Base-by-base conservation (phyloP, 2,888 invertebrate genomes). In the Opisthograptis luteolata region DNA sequence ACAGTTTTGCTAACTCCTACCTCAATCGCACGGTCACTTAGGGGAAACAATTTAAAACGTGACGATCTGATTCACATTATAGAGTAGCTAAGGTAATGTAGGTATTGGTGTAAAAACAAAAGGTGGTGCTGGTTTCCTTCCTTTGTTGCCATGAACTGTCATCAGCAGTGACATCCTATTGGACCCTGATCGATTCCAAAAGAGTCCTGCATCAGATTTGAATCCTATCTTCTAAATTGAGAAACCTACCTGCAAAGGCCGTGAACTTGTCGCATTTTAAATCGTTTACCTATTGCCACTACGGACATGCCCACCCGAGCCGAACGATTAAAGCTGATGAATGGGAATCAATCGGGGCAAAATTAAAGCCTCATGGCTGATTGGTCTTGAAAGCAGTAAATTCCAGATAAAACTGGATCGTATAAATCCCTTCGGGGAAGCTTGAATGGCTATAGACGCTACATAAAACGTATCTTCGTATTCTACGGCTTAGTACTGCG, bases 21-120 rank as follows among this genome's bases (percentile, higher is more conserved):
- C 62, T 68, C 49, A 66, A 64, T 65, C 64, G 64, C 66, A 65
- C 46, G 42, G 44, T 50, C 54, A 58, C 42, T 42, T 34, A 13
- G 24, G 10, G 8, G 3, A 13, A 0, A 34, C 17, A 28, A 24
- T 24, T 27, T 20, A 9, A 30, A 22, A 24, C 9, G 35, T 1
- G 13, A 22, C 2, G n/a, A n/a, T 2, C 17, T 17, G 3, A 17
- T 2, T 2, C 2, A 3, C 17, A 5, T 17, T 17, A 17, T n/a
- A 17, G 17, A 17, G 3, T 2, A 3, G 17, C 17, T 17, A 3
- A 3, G 17, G 5, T 17, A 5, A 2, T 17, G 17, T 3, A 3
- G 17, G 17, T 17, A 17, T 25, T 25, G 24, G n/a, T n/a, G 24
- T 22, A n/a, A 12, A 20, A 12, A 35, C 22, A 9, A 13, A 35